phyloP scores from a whole-genome alignment of 2,113 vertebrate species.

The Hippocampus guttulatus region DNA sequence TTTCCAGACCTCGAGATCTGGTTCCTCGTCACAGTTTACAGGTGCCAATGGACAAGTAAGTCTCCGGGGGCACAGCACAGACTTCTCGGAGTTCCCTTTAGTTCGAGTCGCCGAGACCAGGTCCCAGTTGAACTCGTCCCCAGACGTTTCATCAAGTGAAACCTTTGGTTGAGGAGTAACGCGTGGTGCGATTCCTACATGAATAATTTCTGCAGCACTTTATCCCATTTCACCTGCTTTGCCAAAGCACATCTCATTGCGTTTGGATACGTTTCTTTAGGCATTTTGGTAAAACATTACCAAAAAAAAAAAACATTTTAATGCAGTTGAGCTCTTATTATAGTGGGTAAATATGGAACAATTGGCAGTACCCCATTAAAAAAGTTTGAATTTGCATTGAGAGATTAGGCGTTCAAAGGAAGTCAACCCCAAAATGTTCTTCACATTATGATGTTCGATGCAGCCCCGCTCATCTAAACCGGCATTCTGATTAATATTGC shows the following conservation, averaged over 20 bases:
- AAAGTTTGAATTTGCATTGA: conserved; percentile 29
- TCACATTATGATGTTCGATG: too few relatives aligned
- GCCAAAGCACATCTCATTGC: conserved; percentile 77
- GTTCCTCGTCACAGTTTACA: conserved; percentile 87
- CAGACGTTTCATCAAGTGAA: conserved; percentile 91
- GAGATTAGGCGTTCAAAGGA: too few relatives aligned
- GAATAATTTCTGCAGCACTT: conserved; percentile 82
- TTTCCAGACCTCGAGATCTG: conserved; percentile 85
- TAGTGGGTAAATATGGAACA: conserved; percentile 14
- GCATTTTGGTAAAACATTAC: conserved; percentile 2
- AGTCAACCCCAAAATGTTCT: too few relatives aligned
- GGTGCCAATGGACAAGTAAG: conserved; percentile 94
- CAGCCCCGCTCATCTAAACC: too few relatives aligned
- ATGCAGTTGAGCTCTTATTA: conserved; percentile 10
- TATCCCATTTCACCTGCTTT: conserved; percentile 81
- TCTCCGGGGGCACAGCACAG: conserved; percentile 87
- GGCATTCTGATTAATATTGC: too few relatives aligned
- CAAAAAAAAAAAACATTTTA: background rate
- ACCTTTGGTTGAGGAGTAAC: conserved; percentile 84
- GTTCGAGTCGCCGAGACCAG: conserved; percentile 91
- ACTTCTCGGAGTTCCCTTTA: conserved; percentile 95
- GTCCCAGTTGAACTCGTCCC: conserved; percentile 92
- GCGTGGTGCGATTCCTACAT: conserved; percentile 22
- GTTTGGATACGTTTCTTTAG: conserved; percentile 47
- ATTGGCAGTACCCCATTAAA: conserved; percentile 31